phyloP scores from a whole-genome alignment of 2,797 vertebrate species.

The Oryzias sinensis region DNA sequence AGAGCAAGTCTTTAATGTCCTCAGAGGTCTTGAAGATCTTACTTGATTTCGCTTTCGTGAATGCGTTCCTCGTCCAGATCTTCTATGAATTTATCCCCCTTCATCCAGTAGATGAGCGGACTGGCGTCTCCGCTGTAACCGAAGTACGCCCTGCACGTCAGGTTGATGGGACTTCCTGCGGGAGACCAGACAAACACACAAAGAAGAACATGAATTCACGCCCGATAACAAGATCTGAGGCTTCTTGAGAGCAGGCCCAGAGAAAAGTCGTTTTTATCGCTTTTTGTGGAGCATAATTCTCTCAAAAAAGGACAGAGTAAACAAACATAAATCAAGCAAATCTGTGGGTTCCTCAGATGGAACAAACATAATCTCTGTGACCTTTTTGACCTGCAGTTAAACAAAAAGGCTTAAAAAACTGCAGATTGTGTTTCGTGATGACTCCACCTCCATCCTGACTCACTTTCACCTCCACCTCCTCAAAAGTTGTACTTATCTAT shows the following conservation, averaged over 20 bases:
- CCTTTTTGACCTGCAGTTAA: too few species aligned
- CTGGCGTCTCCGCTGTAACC: slow-evolving; percentile 94
- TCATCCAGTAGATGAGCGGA: slow-evolving; percentile 98
- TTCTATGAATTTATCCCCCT: slow-evolving; percentile 98
- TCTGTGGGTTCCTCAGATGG: too few species aligned
- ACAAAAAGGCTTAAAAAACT: too few species aligned
- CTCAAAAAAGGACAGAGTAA: too few species aligned
- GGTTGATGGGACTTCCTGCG: slow-evolving; percentile 88
- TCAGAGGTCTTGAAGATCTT: slow-evolving; percentile 50
- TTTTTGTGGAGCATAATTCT: too few species aligned
- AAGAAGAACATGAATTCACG: not conserved
- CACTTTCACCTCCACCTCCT: too few species aligned
- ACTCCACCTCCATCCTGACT: too few species aligned
- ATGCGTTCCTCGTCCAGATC: slow-evolving; percentile 93
- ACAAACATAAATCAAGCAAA: too few species aligned
- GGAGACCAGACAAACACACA: slow-evolving; percentile 24
- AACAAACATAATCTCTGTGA: too few species aligned
- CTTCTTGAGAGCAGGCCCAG: not conserved
- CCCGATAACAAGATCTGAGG: not conserved
- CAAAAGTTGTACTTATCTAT: too few species aligned
- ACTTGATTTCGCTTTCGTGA: slow-evolving; percentile 96
- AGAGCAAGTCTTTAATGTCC: not conserved
- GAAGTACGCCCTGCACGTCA: slow-evolving; percentile 95
- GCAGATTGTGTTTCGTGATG: too few species aligned
- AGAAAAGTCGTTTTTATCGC: not conserved